Evolutionary conservation across 2,113 vertebrate genomes (phyloP).

Genomic region (Typhlomys cinereus): DNA sequence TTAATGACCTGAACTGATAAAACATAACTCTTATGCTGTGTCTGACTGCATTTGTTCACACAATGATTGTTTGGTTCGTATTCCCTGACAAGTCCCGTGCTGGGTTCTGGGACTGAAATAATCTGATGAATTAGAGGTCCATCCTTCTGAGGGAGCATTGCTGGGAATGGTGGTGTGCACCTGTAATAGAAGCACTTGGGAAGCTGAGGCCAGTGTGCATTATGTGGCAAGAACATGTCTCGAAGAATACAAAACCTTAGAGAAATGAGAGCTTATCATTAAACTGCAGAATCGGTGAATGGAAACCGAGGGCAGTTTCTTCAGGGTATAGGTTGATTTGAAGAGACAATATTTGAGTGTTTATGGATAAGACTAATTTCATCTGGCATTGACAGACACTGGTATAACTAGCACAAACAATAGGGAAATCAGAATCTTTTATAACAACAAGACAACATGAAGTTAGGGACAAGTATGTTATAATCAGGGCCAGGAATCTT

Average conservation of each 20-base stretch:
- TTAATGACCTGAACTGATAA: conserved; percentile 34
- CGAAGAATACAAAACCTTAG: neutral
- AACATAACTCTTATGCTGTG: neutral
- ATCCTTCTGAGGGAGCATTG: neutral
- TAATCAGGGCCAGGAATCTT: neutral
- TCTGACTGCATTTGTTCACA: conserved; percentile 17
- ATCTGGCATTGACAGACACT: neutral
- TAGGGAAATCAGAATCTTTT: neutral
- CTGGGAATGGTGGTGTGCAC: too few species aligned
- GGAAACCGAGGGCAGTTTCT: neutral
- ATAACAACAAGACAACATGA: neutral
- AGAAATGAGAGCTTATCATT: neutral
- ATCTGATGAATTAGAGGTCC: neutral
- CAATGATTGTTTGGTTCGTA: neutral
- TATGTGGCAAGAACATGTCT: neutral
- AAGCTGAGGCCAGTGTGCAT: too few species aligned
- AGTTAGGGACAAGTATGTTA: neutral
- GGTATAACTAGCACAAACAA: conserved; percentile 1
- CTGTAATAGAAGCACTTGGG: neutral
- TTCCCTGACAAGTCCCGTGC: neutral
- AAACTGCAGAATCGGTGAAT: neutral
- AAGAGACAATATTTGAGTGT: conserved; percentile 1
- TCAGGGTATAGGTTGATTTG: neutral
- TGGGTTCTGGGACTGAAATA: neutral
- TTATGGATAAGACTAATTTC: conserved; percentile 31